Conservation (phyloP, 2,797 vertebrate genomes). For the Bradypodion pumilum region DNA sequence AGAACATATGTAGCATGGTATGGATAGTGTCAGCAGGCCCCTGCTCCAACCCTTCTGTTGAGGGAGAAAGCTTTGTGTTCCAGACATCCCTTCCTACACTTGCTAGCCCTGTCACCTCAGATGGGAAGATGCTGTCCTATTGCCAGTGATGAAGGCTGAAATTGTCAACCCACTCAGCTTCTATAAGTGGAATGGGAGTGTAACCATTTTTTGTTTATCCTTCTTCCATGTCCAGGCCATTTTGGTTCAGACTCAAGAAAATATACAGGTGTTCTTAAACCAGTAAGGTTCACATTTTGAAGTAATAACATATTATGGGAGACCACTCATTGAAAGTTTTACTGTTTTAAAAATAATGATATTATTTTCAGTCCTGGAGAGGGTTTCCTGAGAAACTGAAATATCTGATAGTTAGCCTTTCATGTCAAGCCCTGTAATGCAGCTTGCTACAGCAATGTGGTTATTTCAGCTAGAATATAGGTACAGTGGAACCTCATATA, state of each 20-base stretch:
- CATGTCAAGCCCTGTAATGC: background rate
- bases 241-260: background rate
- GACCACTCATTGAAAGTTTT: background rate
- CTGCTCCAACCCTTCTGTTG: background rate
- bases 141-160: background rate
- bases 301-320: background rate
- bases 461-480: background rate
- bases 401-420: background rate
- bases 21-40: no score
- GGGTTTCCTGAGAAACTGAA: background rate
- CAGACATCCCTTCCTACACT: background rate
- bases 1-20: background rate
- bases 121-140: background rate
- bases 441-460: background rate
- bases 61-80: background rate
- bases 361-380: background rate
- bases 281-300: no score
- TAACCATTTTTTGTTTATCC: background rate
- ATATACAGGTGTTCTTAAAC: background rate
- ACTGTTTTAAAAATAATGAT: background rate
- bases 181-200: background rate
- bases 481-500: no score
- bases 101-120: background rate
- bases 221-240: no score
- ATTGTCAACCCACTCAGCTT: background rate